These are phyloP conservation scores for Porites cylindrica DNA, from an alignment of 92 coral and sea anemone species.

Conservation along the genomic window DNA sequence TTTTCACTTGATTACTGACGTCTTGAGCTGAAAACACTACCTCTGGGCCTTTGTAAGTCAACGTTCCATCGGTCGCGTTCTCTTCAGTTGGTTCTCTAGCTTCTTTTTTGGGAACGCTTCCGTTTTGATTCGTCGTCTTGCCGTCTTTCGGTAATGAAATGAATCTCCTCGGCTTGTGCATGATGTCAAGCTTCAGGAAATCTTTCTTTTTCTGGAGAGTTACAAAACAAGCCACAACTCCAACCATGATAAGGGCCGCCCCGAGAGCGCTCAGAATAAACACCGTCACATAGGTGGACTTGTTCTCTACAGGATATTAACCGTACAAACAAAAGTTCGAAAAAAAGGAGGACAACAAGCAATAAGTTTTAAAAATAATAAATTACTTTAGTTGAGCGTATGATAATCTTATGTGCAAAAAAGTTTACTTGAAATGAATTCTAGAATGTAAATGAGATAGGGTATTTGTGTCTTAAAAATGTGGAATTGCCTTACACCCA, in stretches of 20 bases:
- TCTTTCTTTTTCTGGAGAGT: constrained; percentile 41
- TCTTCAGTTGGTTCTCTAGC: constrained; percentile 23
- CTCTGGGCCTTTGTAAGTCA: constrained; percentile 50
- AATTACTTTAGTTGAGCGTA: too few species aligned
- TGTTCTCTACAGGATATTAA: constrained; percentile 47
- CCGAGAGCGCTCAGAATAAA: constrained; percentile 66
- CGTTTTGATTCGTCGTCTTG: constrained; percentile 51
- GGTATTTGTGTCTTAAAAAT: too few species aligned
- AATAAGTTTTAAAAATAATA: too few species aligned
- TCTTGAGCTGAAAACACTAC: constrained; percentile 69
- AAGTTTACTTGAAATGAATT: too few species aligned
- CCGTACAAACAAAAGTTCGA: background rate
- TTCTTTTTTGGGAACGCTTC: constrained; percentile 46
- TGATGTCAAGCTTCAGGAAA: constrained; percentile 43
- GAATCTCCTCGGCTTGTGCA: constrained; percentile 75
- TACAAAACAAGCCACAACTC: constrained; percentile 25
- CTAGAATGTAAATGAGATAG: too few species aligned
- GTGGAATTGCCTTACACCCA: too few species aligned
- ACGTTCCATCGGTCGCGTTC: constrained; percentile 25
- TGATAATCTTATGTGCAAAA: too few species aligned
- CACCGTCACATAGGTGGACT: constrained; percentile 64
- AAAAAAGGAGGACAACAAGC: background rate
- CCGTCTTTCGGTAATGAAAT: constrained; percentile 45
- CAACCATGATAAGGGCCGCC: constrained; percentile 65
- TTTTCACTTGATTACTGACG: constrained; percentile 51